Evolutionary conservation across 2,888 invertebrate species (phyloP), one percentile per base, ranked within the genome.

Genomic region (Epistrophella euchroma): DNA sequence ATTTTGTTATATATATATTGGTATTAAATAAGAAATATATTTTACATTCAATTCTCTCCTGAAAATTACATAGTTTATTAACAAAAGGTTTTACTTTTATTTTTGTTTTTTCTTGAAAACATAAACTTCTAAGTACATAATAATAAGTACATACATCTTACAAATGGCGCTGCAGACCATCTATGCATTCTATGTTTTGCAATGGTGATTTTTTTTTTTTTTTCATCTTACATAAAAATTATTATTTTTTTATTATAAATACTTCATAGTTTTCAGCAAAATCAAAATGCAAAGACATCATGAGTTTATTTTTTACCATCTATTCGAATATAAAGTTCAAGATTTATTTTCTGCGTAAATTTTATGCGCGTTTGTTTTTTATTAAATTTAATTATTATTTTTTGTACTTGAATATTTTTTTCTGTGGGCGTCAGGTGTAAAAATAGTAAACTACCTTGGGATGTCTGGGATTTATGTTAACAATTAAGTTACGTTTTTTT

Each of bases 401-500:
- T 88, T 79, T 85, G 82, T 88, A 82, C 84, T 85, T 88, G 85
- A 85, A 81, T 85, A 88, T 58, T 45, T 68, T 85, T 76, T 88
- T 85, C 74, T 83, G 87, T 83, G 87, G 83, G 87, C 83, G 66
- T 83, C 79, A 88, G 88, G 88, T 88, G 88, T 88, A 88, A 88
- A 88, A 88, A 88, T 88, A 88, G 76, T 87, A 83, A 87, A 88
- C 88, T 88, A 83, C 79, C 81, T 72, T 88, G 71, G 83, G 73
- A 78, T 83, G 71, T 74, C 37, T 87, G 66, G 76, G 71, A 78
- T 75, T 82, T 60, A 88, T 88, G 84, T 82, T 88, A 88, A 89
- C 88, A 75, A 82, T 88, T 84, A 83, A 84, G 87, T 88, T 82
- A 83, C 88, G n/a, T 88, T 88, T 90, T 79, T 85, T 66, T 76